Evolutionary conservation across 2,888 invertebrate species (phyloP).

Genomic region (Torymus texanus): DNA sequence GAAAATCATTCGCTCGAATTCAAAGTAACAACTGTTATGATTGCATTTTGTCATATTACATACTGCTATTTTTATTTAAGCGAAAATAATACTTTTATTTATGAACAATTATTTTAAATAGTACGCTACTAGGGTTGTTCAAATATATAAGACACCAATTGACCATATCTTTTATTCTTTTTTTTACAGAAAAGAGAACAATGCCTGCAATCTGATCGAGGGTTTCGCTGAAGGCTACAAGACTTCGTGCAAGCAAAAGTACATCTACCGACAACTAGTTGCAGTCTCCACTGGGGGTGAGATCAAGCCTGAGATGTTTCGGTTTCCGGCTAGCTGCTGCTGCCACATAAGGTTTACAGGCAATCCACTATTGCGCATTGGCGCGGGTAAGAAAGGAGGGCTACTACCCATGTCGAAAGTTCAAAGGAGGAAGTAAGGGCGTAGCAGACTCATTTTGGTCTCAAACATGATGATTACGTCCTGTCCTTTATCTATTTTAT

Average conservation of each 20-base stretch:
- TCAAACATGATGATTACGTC: neutral
- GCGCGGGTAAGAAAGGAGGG: slow-evolving; percentile 32
- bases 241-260: slow-evolving; percentile 79
- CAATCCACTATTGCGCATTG: slow-evolving; percentile 56
- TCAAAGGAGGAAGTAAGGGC: neutral
- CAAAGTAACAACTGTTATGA: too few relatives aligned
- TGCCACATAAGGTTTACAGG: slow-evolving; percentile 76
- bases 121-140: too few relatives aligned
- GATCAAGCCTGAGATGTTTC: slow-evolving; percentile 77
- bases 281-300: slow-evolving; percentile 76
- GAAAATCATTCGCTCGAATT: too few relatives aligned
- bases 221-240: slow-evolving; percentile 73
- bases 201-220: slow-evolving; percentile 69
- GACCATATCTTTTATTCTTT: neutral
- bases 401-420: neutral
- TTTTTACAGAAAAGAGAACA: slow-evolving; percentile 65
- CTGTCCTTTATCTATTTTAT: too few relatives aligned
- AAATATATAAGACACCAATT: too few relatives aligned
- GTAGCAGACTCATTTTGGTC: neutral
- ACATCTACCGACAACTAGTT: slow-evolving; percentile 77
- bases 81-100: slow-evolving; percentile 19
- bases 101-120: too few relatives aligned
- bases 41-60: neutral
- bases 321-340: slow-evolving; percentile 86
- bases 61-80: neutral